Percentiles rank a stretch among this genome's conserved stretches.
Conservation (phyloP, 2,113 vertebrate species). For the Tursiops truncatus region DNA sequence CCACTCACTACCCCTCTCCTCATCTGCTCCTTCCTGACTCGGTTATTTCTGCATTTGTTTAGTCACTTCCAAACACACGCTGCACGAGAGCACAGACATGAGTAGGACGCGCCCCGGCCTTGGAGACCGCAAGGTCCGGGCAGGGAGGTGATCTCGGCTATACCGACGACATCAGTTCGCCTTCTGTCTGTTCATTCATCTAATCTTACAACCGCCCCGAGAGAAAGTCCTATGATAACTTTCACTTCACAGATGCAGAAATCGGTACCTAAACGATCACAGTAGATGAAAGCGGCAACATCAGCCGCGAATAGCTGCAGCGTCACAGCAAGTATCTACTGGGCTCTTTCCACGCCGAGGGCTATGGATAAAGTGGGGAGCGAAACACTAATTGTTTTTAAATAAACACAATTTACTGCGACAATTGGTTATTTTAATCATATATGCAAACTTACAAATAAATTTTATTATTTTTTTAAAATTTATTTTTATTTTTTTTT, state of each 20-base stretch:
- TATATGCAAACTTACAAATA: background rate
- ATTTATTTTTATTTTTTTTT: background rate
- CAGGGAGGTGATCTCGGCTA: accelerated
- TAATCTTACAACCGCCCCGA: accelerated
- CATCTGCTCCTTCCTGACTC: accelerated
- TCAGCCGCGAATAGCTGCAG: accelerated
- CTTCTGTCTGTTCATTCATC: background rate
- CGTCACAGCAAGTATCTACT: accelerated
- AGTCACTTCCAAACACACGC: background rate
- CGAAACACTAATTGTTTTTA: background rate
- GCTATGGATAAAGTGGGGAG: accelerated
- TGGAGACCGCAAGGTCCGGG: background rate
- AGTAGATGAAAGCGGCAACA: accelerated
- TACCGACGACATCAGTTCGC: accelerated
- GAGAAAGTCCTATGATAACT: background rate
- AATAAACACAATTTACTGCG: too few relatives aligned
- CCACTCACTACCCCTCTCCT: background rate
- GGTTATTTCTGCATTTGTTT: accelerated
- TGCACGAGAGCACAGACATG: background rate
- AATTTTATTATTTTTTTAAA: background rate
- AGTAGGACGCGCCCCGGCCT: accelerated
- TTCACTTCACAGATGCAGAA: background rate
- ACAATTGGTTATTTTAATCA: background rate
- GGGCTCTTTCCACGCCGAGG: accelerated
- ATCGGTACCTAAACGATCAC: accelerated